Evolutionary conservation across 2,113 vertebrate genomes (phyloP).

Genomic region (Puma concolor): DNA sequence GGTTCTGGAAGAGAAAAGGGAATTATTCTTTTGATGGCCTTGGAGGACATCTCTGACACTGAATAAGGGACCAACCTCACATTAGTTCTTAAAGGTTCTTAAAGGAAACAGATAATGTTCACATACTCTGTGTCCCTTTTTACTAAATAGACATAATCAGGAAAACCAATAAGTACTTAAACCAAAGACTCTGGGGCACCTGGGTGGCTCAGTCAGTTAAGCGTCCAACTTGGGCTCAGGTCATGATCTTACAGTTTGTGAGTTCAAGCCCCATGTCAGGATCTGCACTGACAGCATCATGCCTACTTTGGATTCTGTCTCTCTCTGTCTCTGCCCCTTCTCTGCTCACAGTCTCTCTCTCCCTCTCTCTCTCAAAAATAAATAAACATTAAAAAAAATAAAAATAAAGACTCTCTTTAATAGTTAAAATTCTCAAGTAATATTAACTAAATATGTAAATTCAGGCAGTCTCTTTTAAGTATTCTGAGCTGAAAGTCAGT

Average conservation of each 20-base stretch:
- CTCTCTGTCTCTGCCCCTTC: no score
- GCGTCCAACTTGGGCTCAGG: no score
- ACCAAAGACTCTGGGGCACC: not conserved
- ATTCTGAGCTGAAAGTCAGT: not conserved
- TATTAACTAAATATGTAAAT: not conserved
- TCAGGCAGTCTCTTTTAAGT: not conserved
- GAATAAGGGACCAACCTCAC: not conserved
- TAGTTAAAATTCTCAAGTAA: not conserved
- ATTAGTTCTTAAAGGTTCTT: not conserved
- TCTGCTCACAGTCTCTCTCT: no score
- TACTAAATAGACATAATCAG: not conserved
- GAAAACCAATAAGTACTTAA: not conserved
- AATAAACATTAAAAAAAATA: no score
- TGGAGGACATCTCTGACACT: not conserved
- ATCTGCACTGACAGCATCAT: no score
- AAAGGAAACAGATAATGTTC: not conserved
- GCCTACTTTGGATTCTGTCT: no score
- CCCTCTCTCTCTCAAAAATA: no score
- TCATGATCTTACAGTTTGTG: no score
- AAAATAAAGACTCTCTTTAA: not conserved
- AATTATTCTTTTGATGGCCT: not conserved
- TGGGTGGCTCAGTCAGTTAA: no score
- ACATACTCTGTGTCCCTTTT: not conserved
- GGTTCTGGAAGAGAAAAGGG: not conserved
- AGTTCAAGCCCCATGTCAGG: no score